Percentiles rank a stretch among this genome's conserved stretches.
Evolutionary conservation across 2,113 vertebrate genomes (phyloP).

Genomic region (Leuciscus idus): DNA sequence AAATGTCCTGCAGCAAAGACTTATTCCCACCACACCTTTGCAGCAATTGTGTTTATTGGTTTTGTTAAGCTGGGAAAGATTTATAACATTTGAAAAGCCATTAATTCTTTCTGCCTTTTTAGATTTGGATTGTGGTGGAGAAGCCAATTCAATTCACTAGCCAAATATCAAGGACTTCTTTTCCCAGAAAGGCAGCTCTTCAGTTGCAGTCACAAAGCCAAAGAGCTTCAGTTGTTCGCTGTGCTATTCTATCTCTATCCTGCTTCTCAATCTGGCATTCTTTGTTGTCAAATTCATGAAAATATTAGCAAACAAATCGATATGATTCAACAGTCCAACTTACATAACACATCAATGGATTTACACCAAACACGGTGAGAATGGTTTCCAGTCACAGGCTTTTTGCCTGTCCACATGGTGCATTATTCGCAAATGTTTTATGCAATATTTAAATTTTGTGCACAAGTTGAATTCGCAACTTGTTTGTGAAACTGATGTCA

Average conservation of each 20-base stretch:
- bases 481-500: neutral
- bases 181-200: constrained; percentile 44
- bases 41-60: constrained; percentile 51
- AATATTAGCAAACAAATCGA: neutral
- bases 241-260: neutral
- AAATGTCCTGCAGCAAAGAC: constrained; percentile 37
- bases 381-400: neutral
- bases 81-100: constrained; percentile 56
- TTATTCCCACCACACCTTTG: constrained; percentile 8
- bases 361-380: neutral
- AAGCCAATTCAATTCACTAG: constrained; percentile 53
- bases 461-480: too few relatives aligned
- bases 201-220: constrained; percentile 4
- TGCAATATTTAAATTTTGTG: too few relatives aligned
- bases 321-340: neutral
- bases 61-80: constrained; percentile 58
- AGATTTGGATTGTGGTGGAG: constrained; percentile 38
- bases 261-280: neutral
- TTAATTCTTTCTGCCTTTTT: constrained; percentile 55
- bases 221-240: neutral
- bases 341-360: neutral
- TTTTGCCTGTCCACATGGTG: neutral
- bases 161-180: constrained; percentile 55
- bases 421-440: too few relatives aligned
- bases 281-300: neutral